Conservation (phyloP, 2,797 vertebrate species). For the Gouania willdenowi region DNA sequence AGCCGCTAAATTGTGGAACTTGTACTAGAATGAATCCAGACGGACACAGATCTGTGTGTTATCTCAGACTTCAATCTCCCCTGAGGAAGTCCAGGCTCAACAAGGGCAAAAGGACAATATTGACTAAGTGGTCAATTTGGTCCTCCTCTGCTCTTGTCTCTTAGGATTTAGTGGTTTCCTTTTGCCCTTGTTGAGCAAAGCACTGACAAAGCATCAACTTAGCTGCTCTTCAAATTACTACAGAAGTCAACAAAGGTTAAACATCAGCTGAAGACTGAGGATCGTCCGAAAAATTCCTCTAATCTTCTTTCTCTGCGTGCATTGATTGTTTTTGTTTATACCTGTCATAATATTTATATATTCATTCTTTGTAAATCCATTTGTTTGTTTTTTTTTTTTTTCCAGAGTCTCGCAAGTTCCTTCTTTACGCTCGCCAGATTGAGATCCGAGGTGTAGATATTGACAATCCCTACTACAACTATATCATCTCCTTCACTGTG, state of each 20-base stretch:
- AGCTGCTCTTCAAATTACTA: not conserved
- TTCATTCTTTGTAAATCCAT: too few relatives aligned
- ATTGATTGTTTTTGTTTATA: too few relatives aligned
- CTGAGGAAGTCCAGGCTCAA: not conserved
- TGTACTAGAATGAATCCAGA: too few relatives aligned
- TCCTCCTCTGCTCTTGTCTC: not conserved
- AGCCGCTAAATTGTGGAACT: not conserved
- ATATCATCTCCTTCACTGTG: conserved; percentile 97
- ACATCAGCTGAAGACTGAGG: not conserved
- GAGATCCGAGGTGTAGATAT: conserved; percentile 96
- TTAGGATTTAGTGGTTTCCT: not conserved
- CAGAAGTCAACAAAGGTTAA: not conserved
- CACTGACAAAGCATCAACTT: not conserved
- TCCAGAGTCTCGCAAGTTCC: conserved; percentile 91
- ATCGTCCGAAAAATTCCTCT: too few relatives aligned
- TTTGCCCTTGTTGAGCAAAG: not conserved
- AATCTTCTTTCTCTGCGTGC: too few relatives aligned
- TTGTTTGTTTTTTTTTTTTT: not conserved
- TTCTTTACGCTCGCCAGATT: conserved; percentile 95
- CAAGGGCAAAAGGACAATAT: not conserved
- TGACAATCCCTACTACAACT: conserved; percentile 96
- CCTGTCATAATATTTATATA: too few relatives aligned
- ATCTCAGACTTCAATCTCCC: not conserved
- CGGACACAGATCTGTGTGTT: not conserved
- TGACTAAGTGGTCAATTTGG: conserved; percentile 9